Evolutionary conservation across 2,888 invertebrate genomes (phyloP), one percentile per base, ranked within the genome.

Genomic region (Mantis religiosa): DNA sequence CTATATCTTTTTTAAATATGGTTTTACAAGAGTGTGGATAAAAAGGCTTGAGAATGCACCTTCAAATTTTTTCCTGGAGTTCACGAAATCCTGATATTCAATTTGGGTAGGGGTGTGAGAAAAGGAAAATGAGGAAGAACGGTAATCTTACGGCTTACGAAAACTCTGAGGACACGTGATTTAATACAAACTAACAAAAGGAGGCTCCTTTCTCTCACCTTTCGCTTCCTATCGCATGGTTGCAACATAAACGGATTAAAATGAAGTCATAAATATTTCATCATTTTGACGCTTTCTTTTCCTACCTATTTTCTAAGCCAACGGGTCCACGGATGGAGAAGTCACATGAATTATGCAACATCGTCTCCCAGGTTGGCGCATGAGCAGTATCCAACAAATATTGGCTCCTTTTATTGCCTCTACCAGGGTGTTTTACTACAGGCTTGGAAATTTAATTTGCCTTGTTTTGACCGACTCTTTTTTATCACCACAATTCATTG

Each of bases 181-280:
- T 54, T 3, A 20, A 20, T 8, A 71, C 25, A 3, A 25, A 20
- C 30, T 4, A 71, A 25, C 3, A 25, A 6, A 25, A 71, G 54
- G 20, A 71, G 14, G 54, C 0, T 25, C 54, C 20, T 71, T 41
- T 2, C 83, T 25, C 85, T 0, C 82, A 15, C 82, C 82, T 82
- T 84, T 20, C 82, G 27, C 20, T 25, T 71, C 54, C 54, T 88
- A 83, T 84, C 83, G n/a, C 85, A 7, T 47, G 85, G 41, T 87
- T 89, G 84, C 84, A 87, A 83, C 82, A 87, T 87, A 87, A 89
- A 87, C 87, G 87, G 87, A 89, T 89, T 89, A 89, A 89, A 84
- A 89, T 84, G 87, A 81, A 89, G 84, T 87, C 83, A 89, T 89
- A 89, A 89, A 89, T 89, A 89, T 89, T 89, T 89, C 89, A 89